These are phyloP conservation scores for Phaedon cochleariae DNA, from an alignment of 2,888 invertebrate genomes.

Conservation along the genomic window DNA sequence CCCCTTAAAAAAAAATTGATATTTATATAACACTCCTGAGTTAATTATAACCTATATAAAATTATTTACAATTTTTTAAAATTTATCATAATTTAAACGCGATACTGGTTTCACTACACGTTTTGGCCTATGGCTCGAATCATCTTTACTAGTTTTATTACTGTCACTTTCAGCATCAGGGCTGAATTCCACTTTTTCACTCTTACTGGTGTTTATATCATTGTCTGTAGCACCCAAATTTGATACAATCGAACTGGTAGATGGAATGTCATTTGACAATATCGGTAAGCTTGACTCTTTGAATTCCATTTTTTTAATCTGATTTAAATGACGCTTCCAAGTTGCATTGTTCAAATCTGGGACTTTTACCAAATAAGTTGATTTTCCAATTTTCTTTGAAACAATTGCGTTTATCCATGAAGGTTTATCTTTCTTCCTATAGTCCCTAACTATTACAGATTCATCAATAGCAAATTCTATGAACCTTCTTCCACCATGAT, in stretches of 20 bases:
- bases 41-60: neutral
- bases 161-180: neutral
- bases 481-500: neutral
- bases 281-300: neutral
- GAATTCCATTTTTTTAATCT: slow-evolving; percentile 10
- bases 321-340: slow-evolving; percentile 22
- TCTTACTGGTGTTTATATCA: neutral
- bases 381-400: slow-evolving; percentile 19
- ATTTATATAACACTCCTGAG: no score
- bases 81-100: neutral
- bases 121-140: neutral
- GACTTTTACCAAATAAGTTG: neutral
- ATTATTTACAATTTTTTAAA: neutral
- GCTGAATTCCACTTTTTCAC: neutral
- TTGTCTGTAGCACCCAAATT: neutral
- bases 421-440: slow-evolving; percentile 4
- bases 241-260: neutral
- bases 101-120: neutral
- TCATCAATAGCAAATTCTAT: slow-evolving; percentile 14
- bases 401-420: slow-evolving; percentile 13
- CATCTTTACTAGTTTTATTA: neutral
- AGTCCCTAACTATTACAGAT: slow-evolving; percentile 15
- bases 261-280: neutral
- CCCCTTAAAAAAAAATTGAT: neutral
- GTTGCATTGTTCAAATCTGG: neutral